Evolutionary conservation across 2,888 invertebrate species (phyloP).

Genomic region (Oscheius sp.): DNA sequence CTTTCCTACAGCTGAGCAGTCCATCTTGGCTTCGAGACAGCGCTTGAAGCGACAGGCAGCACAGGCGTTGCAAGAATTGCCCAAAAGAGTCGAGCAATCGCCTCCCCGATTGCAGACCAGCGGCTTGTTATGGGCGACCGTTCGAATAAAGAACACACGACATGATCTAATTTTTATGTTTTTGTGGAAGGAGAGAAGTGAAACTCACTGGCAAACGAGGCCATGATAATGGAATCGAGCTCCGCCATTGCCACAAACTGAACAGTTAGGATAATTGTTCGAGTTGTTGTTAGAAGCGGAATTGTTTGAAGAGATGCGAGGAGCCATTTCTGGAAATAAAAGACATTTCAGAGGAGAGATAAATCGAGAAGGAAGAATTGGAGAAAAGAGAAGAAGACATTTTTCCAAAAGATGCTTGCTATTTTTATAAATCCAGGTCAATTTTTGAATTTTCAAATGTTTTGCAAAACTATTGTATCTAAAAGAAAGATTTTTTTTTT

Average conservation of each 20-base stretch:
- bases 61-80: constrained; percentile 11
- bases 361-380: too few relatives aligned
- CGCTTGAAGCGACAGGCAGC: constrained; percentile 11
- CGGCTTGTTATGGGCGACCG: constrained; percentile 10
- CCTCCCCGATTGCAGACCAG: constrained; percentile 19
- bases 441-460: too few relatives aligned
- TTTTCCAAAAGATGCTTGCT: too few relatives aligned
- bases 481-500: too few relatives aligned
- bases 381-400: too few relatives aligned
- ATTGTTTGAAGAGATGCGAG: constrained; percentile 6
- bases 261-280: neutral
- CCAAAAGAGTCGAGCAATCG: neutral
- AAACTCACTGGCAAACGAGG: constrained; percentile 19
- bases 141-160: constrained; percentile 16
- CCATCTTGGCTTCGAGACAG: constrained; percentile 12
- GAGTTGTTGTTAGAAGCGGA: too few relatives aligned
- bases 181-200: neutral
- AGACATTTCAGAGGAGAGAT: too few relatives aligned
- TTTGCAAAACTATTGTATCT: too few relatives aligned
- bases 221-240: constrained; percentile 15
- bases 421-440: too few relatives aligned
- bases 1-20: constrained; percentile 2
- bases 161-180: neutral
- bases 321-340: constrained; percentile 6
- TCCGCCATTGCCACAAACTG: constrained; percentile 16